Conservation (phyloP, 2,888 invertebrate species). For the Apodemia zela region DNA sequence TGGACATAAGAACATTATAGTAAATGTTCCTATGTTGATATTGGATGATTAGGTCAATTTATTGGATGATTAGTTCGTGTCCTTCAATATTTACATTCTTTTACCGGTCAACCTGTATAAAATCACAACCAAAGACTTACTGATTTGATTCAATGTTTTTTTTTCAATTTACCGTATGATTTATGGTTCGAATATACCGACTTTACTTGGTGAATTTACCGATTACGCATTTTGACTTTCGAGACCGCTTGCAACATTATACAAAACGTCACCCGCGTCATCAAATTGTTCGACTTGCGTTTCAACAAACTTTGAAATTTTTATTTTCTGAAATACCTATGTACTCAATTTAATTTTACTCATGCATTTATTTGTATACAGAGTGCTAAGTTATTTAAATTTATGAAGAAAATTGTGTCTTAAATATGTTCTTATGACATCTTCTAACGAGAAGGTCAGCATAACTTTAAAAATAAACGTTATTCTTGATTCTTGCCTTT, state of each 20-base stretch:
- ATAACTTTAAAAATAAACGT: constrained; percentile 62
- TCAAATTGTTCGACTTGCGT: constrained; percentile 40
- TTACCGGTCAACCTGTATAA: no score
- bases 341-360: constrained; percentile 23
- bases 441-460: constrained; percentile 44
- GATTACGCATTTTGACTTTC: no score
- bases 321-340: constrained; percentile 20
- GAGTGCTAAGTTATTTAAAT: constrained; percentile 45
- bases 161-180: no score
- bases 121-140: no score
- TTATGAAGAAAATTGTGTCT: constrained; percentile 13
- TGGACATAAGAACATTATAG: no score
- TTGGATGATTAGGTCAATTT: no score
- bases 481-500: constrained; percentile 39
- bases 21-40: no score
- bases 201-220: no score
- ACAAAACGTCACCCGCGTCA: constrained; percentile 37
- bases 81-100: no score
- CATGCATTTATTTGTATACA: constrained; percentile 36
- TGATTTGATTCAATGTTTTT: no score
- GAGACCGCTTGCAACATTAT: constrained; percentile 18
- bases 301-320: constrained; percentile 52
- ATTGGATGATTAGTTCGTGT: no score
- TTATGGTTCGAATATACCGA: no score
- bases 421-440: constrained; percentile 64